Evolutionary conservation across 2,113 vertebrate genomes (phyloP).

Genomic region (Mobula birostris): DNA sequence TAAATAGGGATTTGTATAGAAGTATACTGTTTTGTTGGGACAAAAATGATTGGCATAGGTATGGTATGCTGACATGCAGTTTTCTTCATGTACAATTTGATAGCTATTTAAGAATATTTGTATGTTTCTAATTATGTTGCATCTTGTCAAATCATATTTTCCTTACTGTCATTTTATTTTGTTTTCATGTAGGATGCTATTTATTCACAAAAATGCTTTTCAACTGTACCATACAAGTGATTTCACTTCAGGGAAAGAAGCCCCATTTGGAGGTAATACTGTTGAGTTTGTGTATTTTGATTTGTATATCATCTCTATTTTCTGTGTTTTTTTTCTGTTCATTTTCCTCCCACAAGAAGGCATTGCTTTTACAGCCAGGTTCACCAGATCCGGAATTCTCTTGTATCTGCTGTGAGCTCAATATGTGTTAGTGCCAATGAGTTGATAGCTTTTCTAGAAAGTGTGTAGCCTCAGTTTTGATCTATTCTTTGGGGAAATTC

Average conservation of each 20-base stretch:
- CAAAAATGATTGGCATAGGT: too few species aligned
- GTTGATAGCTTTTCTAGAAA: background rate
- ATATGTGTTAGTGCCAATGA: background rate
- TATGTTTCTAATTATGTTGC: too few species aligned
- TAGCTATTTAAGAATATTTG: background rate
- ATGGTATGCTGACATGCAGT: too few species aligned
- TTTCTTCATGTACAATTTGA: too few species aligned
- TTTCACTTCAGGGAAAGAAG: conserved; percentile 6
- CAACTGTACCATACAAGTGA: conserved; percentile 27
- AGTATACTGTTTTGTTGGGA: too few species aligned
- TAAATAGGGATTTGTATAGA: too few species aligned
- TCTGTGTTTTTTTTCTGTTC: background rate
- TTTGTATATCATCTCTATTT: background rate
- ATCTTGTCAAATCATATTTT: background rate
- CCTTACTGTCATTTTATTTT: background rate
- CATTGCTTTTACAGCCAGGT: background rate
- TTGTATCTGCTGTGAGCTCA: background rate
- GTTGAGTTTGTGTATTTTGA: background rate
- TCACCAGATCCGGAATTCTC: background rate
- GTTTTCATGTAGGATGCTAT: background rate
- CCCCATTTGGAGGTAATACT: conserved; percentile 2
- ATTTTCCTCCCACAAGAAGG: background rate
- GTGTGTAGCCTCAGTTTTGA: background rate
- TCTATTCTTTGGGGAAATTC: background rate
- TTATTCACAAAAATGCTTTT: conserved; percentile 25